Conservation (phyloP, 2,113 vertebrate genomes). For the Pionites leucogaster region DNA sequence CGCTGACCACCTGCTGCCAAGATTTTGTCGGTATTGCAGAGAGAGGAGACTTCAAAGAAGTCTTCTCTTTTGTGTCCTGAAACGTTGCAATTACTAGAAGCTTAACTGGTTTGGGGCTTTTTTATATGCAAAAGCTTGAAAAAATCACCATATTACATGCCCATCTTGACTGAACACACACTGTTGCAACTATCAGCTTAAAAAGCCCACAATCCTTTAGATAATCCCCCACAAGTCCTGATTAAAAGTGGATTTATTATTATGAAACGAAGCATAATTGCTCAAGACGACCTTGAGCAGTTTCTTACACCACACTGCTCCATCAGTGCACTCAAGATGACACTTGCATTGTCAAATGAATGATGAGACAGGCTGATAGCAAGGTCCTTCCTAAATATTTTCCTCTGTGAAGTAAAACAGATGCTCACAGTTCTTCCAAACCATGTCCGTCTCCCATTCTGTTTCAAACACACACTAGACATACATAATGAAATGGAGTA, state of each 20-base stretch:
- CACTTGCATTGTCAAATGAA: not conserved
- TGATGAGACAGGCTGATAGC: not conserved
- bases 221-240: slow-evolving; percentile 1
- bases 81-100: not conserved
- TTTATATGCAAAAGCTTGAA: not conserved
- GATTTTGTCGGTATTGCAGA: not conserved
- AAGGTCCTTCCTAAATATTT: not conserved
- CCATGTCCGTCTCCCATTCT: not conserved
- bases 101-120: not conserved
- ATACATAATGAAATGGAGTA: not conserved
- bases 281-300: not conserved
- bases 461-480: not conserved
- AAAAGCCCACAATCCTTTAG: not conserved
- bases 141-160: accelerated
- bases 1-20: not conserved
- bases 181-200: not conserved
- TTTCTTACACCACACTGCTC: not conserved
- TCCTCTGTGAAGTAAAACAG: not conserved
- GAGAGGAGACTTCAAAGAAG: not conserved
- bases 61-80: not conserved
- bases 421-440: not conserved
- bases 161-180: not conserved
- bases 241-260: slow-evolving; percentile 22
- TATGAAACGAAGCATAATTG: slow-evolving; percentile 17
- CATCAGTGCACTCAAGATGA: not conserved